phyloP scores from a whole-genome alignment of 2,888 invertebrate species.

The Rhaphigaster nebulosa region DNA sequence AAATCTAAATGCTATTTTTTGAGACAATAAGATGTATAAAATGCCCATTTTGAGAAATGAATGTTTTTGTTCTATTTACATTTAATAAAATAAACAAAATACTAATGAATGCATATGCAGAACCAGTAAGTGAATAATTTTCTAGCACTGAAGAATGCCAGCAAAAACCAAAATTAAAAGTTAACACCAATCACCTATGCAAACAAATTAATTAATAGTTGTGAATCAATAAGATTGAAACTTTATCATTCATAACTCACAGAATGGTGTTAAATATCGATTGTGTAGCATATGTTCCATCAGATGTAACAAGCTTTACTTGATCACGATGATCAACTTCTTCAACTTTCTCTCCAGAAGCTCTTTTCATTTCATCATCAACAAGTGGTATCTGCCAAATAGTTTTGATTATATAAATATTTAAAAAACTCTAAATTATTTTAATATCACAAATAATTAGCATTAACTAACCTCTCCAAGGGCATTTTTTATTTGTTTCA shows the following conservation, averaged over 20 bases:
- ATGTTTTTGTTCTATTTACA: not conserved
- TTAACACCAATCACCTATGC: not conserved
- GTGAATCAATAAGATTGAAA: conserved; percentile 4
- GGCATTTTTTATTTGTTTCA: conserved; percentile 81
- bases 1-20: no score
- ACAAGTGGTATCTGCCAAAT: conserved; percentile 71
- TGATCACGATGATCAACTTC: conserved; percentile 68
- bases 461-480: conserved; percentile 76
- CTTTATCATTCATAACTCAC: conserved; percentile 70
- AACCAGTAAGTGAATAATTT: not conserved
- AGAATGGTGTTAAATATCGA: conserved; percentile 91
- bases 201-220: not conserved
- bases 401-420: not conserved
- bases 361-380: conserved; percentile 78
- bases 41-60: not conserved
- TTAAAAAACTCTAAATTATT: not conserved
- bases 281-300: conserved; percentile 99
- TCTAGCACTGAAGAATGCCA: not conserved
- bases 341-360: conserved; percentile 76
- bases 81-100: not conserved
- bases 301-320: conserved; percentile 90
- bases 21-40: not conserved
- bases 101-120: not conserved
- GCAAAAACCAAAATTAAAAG: not conserved
- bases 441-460: not conserved